These are phyloP conservation scores for Sebastes itinus DNA, from an alignment of 2,797 vertebrate genomes.

Conservation along the genomic window DNA sequence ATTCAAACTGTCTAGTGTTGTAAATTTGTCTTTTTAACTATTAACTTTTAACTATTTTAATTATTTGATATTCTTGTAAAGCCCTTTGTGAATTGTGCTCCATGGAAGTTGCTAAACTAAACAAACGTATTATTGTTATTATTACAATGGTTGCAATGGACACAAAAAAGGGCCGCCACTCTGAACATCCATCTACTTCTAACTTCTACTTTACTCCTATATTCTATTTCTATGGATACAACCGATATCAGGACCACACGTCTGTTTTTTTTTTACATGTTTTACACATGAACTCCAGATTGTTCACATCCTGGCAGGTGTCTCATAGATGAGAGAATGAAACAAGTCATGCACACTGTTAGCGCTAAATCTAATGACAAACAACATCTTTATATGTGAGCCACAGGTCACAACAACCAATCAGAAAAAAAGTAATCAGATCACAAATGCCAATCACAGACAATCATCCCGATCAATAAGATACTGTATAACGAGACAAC, in stretches of 20 bases:
- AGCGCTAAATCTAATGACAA: neutral
- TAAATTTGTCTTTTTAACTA: too few species aligned
- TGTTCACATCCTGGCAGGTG: neutral
- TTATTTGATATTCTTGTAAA: accelerated
- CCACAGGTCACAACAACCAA: neutral
- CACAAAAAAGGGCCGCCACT: too few species aligned
- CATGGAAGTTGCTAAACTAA: neutral
- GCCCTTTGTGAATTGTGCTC: too few species aligned
- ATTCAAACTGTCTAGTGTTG: neutral
- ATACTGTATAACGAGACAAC: neutral
- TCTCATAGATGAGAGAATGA: neutral
- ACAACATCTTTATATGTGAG: neutral
- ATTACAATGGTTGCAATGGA: too few species aligned
- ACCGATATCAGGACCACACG: neutral
- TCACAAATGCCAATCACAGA: neutral
- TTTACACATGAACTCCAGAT: too few species aligned
- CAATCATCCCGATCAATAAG: too few species aligned
- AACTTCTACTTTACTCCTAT: too few species aligned
- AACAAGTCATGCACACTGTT: neutral
- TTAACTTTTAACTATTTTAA: too few species aligned
- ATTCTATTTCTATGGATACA: neutral
- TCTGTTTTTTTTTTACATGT: too few species aligned
- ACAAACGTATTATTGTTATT: too few species aligned
- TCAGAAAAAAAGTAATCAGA: neutral
- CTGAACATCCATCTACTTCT: too few species aligned